Conservation (phyloP, 2,113 vertebrate genomes). For the Pipa parva region DNA sequence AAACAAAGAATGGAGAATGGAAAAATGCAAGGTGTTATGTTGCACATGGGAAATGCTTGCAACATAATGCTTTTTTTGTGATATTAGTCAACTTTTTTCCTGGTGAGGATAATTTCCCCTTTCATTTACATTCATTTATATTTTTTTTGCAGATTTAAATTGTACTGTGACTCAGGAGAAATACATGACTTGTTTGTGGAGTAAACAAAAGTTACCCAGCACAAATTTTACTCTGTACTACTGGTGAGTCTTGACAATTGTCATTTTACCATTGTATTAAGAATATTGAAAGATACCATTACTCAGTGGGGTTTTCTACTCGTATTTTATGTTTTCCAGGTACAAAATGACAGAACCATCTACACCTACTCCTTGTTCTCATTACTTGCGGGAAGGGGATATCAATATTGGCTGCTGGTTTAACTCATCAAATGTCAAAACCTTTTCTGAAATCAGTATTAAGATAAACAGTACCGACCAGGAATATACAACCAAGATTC, state of each 20-base stretch:
- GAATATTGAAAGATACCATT: too few species aligned
- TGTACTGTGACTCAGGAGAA: neutral
- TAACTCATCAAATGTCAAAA: neutral
- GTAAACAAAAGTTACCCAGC: neutral
- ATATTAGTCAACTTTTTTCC: too few species aligned
- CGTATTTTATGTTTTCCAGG: slow-evolving; percentile 1
- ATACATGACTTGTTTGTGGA: slow-evolving; percentile 9
- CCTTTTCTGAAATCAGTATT: neutral
- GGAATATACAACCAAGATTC: neutral
- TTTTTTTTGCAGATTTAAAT: neutral
- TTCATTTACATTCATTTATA: too few species aligned
- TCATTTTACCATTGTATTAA: too few species aligned
- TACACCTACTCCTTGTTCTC: neutral
- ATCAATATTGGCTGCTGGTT: slow-evolving; percentile 13
- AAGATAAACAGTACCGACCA: neutral
- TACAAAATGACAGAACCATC: neutral
- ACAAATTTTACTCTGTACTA: neutral
- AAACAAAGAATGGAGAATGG: too few species aligned
- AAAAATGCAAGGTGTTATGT: too few species aligned
- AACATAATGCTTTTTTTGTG: too few species aligned
- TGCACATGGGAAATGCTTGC: too few species aligned
- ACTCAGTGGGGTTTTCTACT: too few species aligned
- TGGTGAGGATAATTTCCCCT: too few species aligned
- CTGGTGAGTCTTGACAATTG: neutral
- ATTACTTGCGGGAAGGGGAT: neutral